phyloP scores from a whole-genome alignment of 1,140 invertebrate species.

The Maconellicoccus hirsutus region DNA sequence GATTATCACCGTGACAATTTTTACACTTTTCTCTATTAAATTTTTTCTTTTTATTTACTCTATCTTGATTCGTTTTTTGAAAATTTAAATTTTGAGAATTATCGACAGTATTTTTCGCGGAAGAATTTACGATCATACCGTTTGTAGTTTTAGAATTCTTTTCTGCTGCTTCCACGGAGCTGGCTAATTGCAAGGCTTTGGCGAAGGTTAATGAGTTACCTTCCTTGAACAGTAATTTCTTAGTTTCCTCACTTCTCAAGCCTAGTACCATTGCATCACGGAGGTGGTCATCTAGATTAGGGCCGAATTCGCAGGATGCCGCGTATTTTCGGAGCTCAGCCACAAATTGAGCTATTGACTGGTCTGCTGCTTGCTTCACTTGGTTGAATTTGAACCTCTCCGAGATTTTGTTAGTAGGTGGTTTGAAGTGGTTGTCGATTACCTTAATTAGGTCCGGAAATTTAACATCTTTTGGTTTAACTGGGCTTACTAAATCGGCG shows the following conservation, averaged over 20 bases:
- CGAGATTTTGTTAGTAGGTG: not conserved
- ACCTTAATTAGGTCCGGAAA: not conserved
- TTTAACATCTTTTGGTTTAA: not conserved
- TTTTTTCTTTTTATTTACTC: too few species aligned
- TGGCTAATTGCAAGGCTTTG: not conserved
- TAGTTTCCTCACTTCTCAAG: not conserved
- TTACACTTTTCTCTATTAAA: not conserved
- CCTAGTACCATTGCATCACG: not conserved
- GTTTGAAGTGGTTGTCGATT: not conserved
- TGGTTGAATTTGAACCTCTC: conserved; percentile 1
- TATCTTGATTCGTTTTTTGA: not conserved
- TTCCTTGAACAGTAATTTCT: conserved; percentile 14
- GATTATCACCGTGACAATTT: not conserved
- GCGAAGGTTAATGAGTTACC: not conserved
- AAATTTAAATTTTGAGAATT: not conserved
- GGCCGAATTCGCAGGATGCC: not conserved
- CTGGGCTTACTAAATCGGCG: not conserved
- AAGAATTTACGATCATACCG: not conserved
- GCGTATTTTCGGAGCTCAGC: not conserved
- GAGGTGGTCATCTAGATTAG: not conserved
- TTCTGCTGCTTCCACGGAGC: not conserved
- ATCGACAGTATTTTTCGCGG: too few species aligned
- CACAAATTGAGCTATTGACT: not conserved
- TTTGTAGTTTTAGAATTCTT: not conserved
- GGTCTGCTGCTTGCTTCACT: not conserved